Evolutionary conservation across 2,113 vertebrate genomes (phyloP).

Genomic region (Pygoscelis antarcticus): DNA sequence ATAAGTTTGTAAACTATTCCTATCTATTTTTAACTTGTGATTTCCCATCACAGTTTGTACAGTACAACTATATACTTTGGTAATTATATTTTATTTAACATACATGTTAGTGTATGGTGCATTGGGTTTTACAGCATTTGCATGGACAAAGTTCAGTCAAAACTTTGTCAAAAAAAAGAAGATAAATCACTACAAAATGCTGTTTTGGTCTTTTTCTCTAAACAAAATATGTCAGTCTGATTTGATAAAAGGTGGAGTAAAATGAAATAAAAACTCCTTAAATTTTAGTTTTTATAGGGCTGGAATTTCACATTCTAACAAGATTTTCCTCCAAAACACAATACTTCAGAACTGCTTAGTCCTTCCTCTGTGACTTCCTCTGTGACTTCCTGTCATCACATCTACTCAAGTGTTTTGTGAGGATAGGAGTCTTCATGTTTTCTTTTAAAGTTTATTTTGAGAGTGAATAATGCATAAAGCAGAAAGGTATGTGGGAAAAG

Average conservation of each 20-base stretch:
- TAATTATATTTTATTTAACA: not conserved
- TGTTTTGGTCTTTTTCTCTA: not conserved
- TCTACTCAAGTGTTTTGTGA: not conserved
- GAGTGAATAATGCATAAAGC: not conserved
- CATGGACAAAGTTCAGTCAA: not conserved
- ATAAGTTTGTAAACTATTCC: not conserved
- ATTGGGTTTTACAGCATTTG: not conserved
- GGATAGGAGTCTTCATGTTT: not conserved
- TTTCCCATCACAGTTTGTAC: not conserved
- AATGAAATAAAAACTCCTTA: not conserved
- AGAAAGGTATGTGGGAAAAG: not conserved
- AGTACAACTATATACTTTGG: not conserved
- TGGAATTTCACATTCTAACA: not conserved
- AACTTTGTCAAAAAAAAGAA: not conserved
- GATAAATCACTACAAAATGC: not conserved
- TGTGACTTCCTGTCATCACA: not conserved
- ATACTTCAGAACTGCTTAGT: not conserved
- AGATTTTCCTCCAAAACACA: not conserved
- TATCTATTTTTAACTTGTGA: not conserved
- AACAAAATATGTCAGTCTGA: not conserved
- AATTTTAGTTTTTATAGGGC: not conserved
- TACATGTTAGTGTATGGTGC: not conserved
- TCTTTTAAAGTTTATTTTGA: not conserved
- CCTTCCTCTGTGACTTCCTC: not conserved
- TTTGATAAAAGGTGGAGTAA: not conserved